Base-by-base conservation (phyloP, 2,113 vertebrate genomes). In the Corythaixoides concolor region DNA sequence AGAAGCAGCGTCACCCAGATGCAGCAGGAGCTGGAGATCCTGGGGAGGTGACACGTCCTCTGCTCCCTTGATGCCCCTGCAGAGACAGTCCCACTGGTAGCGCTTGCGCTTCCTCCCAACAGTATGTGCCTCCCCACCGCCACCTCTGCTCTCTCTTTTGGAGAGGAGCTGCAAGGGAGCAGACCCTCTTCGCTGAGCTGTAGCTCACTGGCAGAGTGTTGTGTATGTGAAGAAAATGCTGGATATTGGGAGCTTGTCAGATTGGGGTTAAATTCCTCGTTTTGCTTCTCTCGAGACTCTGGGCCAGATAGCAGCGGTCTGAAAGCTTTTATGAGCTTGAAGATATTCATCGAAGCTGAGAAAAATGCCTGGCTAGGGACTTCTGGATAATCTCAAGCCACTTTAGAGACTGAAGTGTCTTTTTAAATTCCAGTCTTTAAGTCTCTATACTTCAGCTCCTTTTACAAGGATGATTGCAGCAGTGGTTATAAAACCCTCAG, bases 81-180 rank as follows among this genome's bases (percentile, higher is more conserved):
- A 35, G 41, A 60, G 4, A 30, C 0, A 0, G 14, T 28, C 30
- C 37, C 47, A 35, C 8, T 0, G 1, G 14, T 47, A 58, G 28
- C 12, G 17, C 39, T 43, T 2, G 0, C 0, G 2, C 12, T 52
- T 70, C 59, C 6, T 89, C 39, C 23, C n/a, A 67, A 12, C 4
- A 18, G 20, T 0, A 0, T 6, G 11, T 41, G 14, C 18, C 37
- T 24, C 11, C 5, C 13, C 5, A 2, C 2, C 6, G 4, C 16
- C 3, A 1, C 11, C 21, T n/a, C 85, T 30, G 15, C 22, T 15
- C 20, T 81, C 24, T 13, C 4, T 55, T 47, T 68, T 19, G 24
- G 49, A 88, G n/a, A 77, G 7, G 27, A 80, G 15, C 60, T 63
- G 27, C 10, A 70, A 55, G 18, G 20, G 9, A 84, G 4, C 20